These are phyloP conservation scores for Rhogogaster chlorosoma DNA, from an alignment of 2,888 invertebrate species.

Conservation along the genomic window DNA sequence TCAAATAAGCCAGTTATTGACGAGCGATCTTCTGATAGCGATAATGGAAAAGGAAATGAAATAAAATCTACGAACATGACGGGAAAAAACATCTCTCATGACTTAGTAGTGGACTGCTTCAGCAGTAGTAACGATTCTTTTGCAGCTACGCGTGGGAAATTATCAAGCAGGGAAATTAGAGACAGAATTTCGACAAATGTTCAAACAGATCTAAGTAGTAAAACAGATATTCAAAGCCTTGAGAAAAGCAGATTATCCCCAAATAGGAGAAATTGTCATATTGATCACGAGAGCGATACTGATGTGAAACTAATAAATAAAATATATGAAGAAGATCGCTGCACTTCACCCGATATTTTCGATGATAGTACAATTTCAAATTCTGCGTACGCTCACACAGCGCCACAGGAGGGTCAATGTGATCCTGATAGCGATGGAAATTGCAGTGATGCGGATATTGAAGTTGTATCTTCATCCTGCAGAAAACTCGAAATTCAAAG, in stretches of 20 bases:
- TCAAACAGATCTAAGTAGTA: background rate
- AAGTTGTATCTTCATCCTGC: background rate
- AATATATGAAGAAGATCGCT: conserved; percentile 42
- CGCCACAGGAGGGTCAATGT: background rate
- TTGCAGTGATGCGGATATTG: background rate
- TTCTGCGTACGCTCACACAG: background rate
- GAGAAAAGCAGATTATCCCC: background rate
- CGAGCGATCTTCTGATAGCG: background rate
- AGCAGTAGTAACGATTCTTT: conserved; percentile 9
- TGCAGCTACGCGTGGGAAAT: background rate
- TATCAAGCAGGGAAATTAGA: background rate
- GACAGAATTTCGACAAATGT: background rate
- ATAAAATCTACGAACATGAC: background rate
- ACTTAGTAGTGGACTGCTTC: conserved; percentile 15
- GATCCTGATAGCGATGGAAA: background rate
- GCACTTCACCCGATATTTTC: conserved; percentile 67
- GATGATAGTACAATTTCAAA: conserved; percentile 56
- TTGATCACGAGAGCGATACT: conserved; percentile 15
- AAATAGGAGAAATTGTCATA: background rate
- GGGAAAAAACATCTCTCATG: background rate
- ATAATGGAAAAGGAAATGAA: background rate
- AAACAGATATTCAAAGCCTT: background rate
- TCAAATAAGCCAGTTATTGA: background rate
- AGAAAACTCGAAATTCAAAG: background rate
- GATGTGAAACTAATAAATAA: background rate